Evolutionary conservation across 2,113 vertebrate genomes (phyloP), one percentile per base, ranked within the genome.

Genomic region (Calypte anna): DNA sequence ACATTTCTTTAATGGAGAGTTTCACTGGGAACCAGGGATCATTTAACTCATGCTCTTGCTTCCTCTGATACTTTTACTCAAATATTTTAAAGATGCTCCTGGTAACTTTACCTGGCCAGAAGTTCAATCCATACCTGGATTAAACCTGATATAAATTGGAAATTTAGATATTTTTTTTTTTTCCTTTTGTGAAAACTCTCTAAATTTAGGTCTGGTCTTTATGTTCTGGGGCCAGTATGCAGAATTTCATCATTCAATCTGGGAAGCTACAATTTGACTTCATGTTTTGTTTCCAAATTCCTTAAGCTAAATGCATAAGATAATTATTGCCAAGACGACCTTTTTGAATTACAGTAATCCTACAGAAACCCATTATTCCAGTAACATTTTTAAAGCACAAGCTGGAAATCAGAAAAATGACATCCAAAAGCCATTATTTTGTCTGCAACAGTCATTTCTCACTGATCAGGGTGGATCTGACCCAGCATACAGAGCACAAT

Each of bases 271-370:
- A 87, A 76, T 33, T 1, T 48, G 51, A 96, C 89, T 81, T 54
- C 85, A 80, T n/a, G 14, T 30, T 58, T 80, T 77, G 57, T 53
- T 94, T 73, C 78, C 82, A 53, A 85, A 90, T 77, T 86, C 44
- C 57, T 79, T 80, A 90, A 82, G 1, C 68, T 86, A 83, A 95
- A 81, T n/a, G 50, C 16, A 3, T 64, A 84, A 36, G n/a, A 83
- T 82, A 90, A 92, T 87, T 86, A 78, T 31, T 84, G 82, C 90
- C 85, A 83, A 50, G 31, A 27, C 69, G 50, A 80, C 86, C 91
- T 92, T 88, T 88, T 36, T 44, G 89, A 96, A 95, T 94, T 91
- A 94, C 90, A 89, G 90, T 82, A 93, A 92, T 28, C 64, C 76
- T 92, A 83, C 50, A 86, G 28, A 88, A 94, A 82, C 27, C 77